Percentiles rank a stretch among this genome's conserved stretches.
Conservation (phyloP, 2,888 invertebrate genomes). For the Pterostichus madidus region DNA sequence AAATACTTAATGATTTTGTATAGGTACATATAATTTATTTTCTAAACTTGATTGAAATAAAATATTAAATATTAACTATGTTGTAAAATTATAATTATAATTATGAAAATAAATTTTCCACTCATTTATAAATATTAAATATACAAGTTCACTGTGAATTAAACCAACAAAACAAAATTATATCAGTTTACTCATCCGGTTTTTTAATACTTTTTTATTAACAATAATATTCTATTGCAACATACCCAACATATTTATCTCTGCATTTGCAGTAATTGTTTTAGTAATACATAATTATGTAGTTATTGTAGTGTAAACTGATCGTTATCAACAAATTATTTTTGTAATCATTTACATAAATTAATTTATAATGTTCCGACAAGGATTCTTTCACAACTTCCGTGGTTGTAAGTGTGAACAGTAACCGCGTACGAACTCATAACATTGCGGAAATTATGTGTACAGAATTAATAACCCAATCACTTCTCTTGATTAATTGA, state of each 20-base stretch:
- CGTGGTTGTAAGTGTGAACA: slow-evolving; percentile 4
- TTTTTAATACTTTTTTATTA: too few species aligned
- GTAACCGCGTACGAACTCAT: neutral
- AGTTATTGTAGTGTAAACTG: neutral
- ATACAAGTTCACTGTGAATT: too few species aligned
- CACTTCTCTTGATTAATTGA: neutral
- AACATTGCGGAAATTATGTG: slow-evolving; percentile 4
- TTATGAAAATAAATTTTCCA: too few species aligned
- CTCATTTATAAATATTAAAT: too few species aligned
- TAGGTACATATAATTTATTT: too few species aligned
- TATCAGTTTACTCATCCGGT: too few species aligned
- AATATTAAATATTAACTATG: too few species aligned
- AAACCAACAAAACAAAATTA: too few species aligned
- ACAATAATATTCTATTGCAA: too few species aligned
- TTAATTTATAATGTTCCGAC: slow-evolving; percentile 19
- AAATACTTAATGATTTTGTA: too few species aligned
- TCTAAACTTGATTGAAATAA: too few species aligned
- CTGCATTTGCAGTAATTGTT: neutral
- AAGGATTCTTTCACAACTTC: slow-evolving; percentile 33
- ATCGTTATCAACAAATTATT: slow-evolving; percentile 11
- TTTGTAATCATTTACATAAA: slow-evolving; percentile 28
- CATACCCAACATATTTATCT: neutral
- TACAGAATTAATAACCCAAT: neutral
- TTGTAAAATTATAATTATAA: too few species aligned
- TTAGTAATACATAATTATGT: slow-evolving; percentile 7